Evolutionary conservation across 2,888 invertebrate genomes (phyloP).

Genomic region (Ethmia dodecea): DNA sequence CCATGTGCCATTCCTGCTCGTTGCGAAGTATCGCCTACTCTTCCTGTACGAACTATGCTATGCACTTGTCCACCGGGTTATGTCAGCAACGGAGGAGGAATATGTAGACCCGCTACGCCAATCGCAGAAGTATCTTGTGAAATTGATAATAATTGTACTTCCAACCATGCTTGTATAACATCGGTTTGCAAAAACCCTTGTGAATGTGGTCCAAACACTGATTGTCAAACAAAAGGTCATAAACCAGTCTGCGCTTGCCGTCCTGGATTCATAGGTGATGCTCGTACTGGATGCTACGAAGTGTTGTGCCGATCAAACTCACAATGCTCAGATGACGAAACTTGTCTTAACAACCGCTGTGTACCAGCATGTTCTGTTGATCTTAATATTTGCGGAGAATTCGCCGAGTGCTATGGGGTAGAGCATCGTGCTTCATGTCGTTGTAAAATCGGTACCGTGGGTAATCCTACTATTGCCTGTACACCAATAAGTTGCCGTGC

Average conservation of each 20-base stretch:
- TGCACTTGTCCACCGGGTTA: constrained; percentile 94
- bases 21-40: constrained; percentile 88
- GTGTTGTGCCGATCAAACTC: constrained; percentile 84
- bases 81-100: constrained; percentile 89
- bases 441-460: constrained; percentile 88
- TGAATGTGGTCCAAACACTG: constrained; percentile 89
- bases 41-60: constrained; percentile 92
- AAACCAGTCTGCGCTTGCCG: constrained; percentile 92
- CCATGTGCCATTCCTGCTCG: constrained; percentile 89
- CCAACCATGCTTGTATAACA: constrained; percentile 87
- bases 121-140: constrained; percentile 81
- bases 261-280: constrained; percentile 90
- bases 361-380: constrained; percentile 87
- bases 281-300: constrained; percentile 87
- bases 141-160: constrained; percentile 86
- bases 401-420: constrained; percentile 87
- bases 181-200: constrained; percentile 91
- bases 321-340: constrained; percentile 89
- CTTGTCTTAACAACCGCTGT: constrained; percentile 90
- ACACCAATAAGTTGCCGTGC: constrained; percentile 87
- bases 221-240: constrained; percentile 90
- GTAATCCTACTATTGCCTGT: constrained; percentile 88
- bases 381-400: constrained; percentile 83
- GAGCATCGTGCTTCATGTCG: constrained; percentile 90
- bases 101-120: constrained; percentile 85